phyloP scores from a whole-genome alignment of 2,113 vertebrate species.

The Piaya cayana region DNA sequence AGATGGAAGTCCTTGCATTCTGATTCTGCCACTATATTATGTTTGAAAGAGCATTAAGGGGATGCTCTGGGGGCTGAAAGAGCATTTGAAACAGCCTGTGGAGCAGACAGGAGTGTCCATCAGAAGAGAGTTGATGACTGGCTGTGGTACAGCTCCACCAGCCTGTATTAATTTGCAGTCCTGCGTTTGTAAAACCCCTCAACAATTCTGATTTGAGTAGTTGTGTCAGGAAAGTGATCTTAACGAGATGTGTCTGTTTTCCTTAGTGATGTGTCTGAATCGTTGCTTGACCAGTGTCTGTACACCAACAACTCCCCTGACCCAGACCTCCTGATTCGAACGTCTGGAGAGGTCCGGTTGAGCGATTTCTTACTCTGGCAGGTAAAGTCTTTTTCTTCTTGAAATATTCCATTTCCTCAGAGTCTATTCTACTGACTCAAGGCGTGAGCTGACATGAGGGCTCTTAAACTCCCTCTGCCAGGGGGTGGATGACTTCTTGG shows the following conservation, averaged over 20 bases:
- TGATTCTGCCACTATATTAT: neutral
- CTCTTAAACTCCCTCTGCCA: neutral
- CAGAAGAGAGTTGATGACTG: neutral
- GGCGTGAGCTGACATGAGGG: no score
- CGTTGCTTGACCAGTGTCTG: slow-evolving; percentile 89
- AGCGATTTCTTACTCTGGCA: slow-evolving; percentile 99
- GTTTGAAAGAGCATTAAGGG: neutral
- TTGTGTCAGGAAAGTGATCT: neutral
- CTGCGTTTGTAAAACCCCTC: neutral
- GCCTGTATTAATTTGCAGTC: neutral
- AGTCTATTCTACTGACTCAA: neutral
- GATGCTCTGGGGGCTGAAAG: neutral
- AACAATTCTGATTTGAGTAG: neutral
- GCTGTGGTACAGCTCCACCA: neutral
- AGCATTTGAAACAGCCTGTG: neutral
- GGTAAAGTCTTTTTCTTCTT: slow-evolving; percentile 74
- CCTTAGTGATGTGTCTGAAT: slow-evolving; percentile 90
- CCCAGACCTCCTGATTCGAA: slow-evolving; percentile 94
- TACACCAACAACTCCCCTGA: slow-evolving; percentile 93
- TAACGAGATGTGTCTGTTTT: slow-evolving; percentile 16
- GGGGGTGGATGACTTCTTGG: neutral
- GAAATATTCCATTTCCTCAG: neutral
- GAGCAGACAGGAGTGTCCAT: neutral
- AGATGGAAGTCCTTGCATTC: slow-evolving; percentile 14
- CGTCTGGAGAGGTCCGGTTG: slow-evolving; percentile 95